A percentile compares a stretch with the other conserved stretches of the same genome.
phyloP scores from a whole-genome alignment of 2,888 invertebrate species.

The Reticulitermes lucifugus region DNA sequence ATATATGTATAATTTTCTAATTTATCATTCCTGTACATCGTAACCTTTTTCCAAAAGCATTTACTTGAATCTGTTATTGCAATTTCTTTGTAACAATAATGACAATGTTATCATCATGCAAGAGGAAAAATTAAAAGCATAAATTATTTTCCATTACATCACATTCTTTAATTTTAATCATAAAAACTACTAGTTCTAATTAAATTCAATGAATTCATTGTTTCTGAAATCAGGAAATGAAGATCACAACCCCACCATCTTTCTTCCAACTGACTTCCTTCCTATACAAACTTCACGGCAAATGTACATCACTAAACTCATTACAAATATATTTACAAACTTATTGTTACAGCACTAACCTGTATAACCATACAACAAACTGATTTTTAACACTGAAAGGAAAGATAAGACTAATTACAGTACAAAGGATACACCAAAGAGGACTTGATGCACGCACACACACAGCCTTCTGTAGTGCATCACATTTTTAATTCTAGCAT shows the following conservation, averaged over 20 bases:
- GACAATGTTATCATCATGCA: conserved; percentile 24
- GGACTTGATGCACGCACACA: conserved; percentile 25
- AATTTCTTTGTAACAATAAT: conserved; percentile 15
- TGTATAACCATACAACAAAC: conserved; percentile 18
- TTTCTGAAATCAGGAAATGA: conserved; percentile 12
- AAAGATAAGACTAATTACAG: conserved; percentile 24
- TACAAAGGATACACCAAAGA: conserved; percentile 15
- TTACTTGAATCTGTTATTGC: conserved; percentile 20
- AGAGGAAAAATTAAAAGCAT: conserved; percentile 15
- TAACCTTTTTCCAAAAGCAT: conserved; percentile 4
- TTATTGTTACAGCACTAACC: conserved; percentile 27
- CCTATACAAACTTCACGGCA: conserved; percentile 19
- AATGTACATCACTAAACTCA: conserved; percentile 36
- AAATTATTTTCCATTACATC: background rate
- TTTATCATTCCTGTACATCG: conserved; percentile 9
- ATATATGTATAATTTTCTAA: conserved; percentile 23
- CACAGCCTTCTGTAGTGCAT: conserved; percentile 34
- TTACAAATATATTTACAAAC: conserved; percentile 39
- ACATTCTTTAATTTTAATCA: conserved; percentile 15
- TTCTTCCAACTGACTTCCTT: conserved; percentile 13
- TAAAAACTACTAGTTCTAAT: conserved; percentile 21
- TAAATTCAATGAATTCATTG: conserved; percentile 24
- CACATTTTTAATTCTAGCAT: background rate
- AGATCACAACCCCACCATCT: conserved; percentile 3
- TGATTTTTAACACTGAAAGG: conserved; percentile 21